phyloP scores from a whole-genome alignment of 2,888 invertebrate genomes.

The Nemapogon koenigi region DNA sequence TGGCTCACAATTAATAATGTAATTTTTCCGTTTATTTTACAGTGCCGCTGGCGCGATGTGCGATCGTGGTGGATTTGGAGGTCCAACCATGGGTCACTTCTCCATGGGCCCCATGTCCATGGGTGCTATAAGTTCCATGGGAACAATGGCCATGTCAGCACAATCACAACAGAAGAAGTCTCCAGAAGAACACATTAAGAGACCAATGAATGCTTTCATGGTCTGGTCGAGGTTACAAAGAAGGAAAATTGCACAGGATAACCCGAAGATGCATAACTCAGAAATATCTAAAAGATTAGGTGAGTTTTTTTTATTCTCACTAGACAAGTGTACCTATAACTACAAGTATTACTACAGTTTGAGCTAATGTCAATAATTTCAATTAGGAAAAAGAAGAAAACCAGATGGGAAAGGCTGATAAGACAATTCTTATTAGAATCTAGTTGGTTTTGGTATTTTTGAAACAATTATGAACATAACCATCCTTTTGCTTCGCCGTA shows the following conservation, averaged over 20 bases:
- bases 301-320: slow-evolving; percentile 65
- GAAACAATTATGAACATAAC: too few relatives aligned
- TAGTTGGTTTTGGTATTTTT: too few relatives aligned
- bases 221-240: slow-evolving; percentile 94
- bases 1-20: background rate
- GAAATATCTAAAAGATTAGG: slow-evolving; percentile 94
- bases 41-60: slow-evolving; percentile 80
- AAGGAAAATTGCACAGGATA: slow-evolving; percentile 95
- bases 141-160: slow-evolving; percentile 64
- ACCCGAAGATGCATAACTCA: slow-evolving; percentile 98
- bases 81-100: slow-evolving; percentile 66
- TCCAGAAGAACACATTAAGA: slow-evolving; percentile 89
- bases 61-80: slow-evolving; percentile 68
- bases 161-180: slow-evolving; percentile 60
- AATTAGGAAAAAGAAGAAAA: too few relatives aligned
- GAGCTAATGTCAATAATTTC: too few relatives aligned
- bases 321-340: too few relatives aligned
- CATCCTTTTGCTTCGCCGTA: too few relatives aligned
- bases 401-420: too few relatives aligned
- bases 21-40: slow-evolving; percentile 23
- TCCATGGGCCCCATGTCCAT: slow-evolving; percentile 62
- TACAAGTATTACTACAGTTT: too few relatives aligned
- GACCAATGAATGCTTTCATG: slow-evolving; percentile 99
- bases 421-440: too few relatives aligned
- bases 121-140: slow-evolving; percentile 63